These are phyloP conservation scores for Thinocorus orbignyianus DNA, from an alignment of 2,113 vertebrate genomes.

Conservation along the genomic window DNA sequence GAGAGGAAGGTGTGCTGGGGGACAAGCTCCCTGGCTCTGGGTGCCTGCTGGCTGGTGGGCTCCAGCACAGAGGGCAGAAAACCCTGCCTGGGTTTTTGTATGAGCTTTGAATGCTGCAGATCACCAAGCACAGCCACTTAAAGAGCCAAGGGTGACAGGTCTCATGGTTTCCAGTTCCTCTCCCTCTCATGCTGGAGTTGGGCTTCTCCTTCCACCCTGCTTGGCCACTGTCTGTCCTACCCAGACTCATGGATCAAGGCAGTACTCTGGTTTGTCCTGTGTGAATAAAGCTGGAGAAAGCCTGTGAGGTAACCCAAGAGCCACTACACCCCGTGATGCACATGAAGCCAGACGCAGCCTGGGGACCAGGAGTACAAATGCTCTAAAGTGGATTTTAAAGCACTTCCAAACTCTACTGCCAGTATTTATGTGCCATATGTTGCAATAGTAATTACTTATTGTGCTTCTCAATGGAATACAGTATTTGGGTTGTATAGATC, in stretches of 20 bases:
- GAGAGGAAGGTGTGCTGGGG: not conserved
- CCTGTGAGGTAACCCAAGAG: not conserved
- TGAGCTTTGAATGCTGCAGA: not conserved
- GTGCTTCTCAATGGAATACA: not conserved
- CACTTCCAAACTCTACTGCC: not conserved
- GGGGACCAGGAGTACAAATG: not conserved
- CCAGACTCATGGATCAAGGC: rapidly evolving
- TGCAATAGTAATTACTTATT: not conserved
- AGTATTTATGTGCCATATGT: not conserved
- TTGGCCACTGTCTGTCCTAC: not conserved
- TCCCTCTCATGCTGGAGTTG: not conserved
- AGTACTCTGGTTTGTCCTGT: not conserved
- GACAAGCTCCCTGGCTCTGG: not conserved
- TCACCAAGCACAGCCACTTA: rapidly evolving
- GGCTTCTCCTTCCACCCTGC: not conserved
- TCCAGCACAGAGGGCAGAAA: not conserved
- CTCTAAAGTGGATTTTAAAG: not conserved
- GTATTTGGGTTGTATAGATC: not conserved
- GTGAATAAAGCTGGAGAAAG: not conserved
- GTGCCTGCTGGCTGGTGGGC: rapidly evolving
- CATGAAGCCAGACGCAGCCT: not conserved
- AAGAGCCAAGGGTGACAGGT: not conserved
- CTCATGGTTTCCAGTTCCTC: not conserved
- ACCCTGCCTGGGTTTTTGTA: not conserved
- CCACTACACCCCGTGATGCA: not conserved